phyloP scores from a whole-genome alignment of 2,113 vertebrate genomes.

The mouse (Mus musculus) region DNA sequence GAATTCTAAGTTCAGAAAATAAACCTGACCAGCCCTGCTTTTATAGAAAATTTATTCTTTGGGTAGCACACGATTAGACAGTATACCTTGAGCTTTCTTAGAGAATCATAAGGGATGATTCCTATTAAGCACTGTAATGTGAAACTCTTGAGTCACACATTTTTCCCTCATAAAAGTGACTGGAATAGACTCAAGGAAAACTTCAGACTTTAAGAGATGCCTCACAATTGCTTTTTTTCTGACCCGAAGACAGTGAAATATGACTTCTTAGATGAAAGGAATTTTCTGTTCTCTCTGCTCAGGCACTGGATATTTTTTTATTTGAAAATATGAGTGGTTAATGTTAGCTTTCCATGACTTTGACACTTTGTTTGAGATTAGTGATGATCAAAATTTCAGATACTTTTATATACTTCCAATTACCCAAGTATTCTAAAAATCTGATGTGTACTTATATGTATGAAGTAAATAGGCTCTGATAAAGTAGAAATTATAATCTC shows the following conservation, averaged over 20 bases:
- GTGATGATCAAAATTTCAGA: slow-evolving; percentile 56
- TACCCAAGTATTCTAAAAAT: slow-evolving; percentile 43
- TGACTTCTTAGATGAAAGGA: slow-evolving; percentile 74
- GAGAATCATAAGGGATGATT: slow-evolving; percentile 80
- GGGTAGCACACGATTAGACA: slow-evolving; percentile 6
- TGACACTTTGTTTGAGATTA: slow-evolving; percentile 71
- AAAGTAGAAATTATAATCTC: not conserved
- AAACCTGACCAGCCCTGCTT: not conserved
- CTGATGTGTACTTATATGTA: not conserved
- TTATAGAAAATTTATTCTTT: not conserved
- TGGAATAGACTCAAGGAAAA: slow-evolving; percentile 84
- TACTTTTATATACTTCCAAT: slow-evolving; percentile 51
- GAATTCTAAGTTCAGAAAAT: not conserved
- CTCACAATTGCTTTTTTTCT: slow-evolving; percentile 78
- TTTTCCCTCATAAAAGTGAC: slow-evolving; percentile 77
- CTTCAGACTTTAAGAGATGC: slow-evolving; percentile 80
- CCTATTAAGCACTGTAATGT: slow-evolving; percentile 75
- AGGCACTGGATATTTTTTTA: slow-evolving; percentile 57
- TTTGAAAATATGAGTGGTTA: slow-evolving; percentile 70
- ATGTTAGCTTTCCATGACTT: slow-evolving; percentile 47
- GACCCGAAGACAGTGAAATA: slow-evolving; percentile 81
- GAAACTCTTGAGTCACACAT: slow-evolving; percentile 78
- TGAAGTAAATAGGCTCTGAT: not conserved
- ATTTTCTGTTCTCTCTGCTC: slow-evolving; percentile 67
- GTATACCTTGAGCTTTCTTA: slow-evolving; percentile 68